Evolutionary conservation across 2,113 vertebrate genomes (phyloP), one percentile per base, ranked within the genome.

Genomic region (Larimichthys polyactis): DNA sequence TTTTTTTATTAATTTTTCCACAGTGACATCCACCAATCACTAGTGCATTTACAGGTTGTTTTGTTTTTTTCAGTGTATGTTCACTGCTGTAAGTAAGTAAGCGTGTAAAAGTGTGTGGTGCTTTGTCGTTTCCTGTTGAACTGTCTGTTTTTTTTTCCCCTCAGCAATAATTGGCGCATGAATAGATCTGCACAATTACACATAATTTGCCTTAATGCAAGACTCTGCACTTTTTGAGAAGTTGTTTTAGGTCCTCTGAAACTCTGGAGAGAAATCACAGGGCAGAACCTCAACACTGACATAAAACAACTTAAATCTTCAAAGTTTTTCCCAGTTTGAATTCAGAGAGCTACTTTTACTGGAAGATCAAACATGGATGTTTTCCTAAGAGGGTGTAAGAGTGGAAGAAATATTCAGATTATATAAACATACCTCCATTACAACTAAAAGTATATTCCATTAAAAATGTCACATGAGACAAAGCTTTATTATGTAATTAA

Each of bases 1-100:
- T 40, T 40, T 71, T 64, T 58, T 68, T 32, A 0, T 32, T 32
- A 32, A 36, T 36, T 36, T 85, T 71, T 73, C 63, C 69, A 71
- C 71, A 66, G 74, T 81, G 67, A 87, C 70, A 76, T 80, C 75
- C 77, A 89, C 52, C 62, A 78, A 71, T 79, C 78, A 73, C 11
- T 11, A 29, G 16, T 72, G 22, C 46, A 54, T 83, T 76, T 84
- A 17, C 51, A 75, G 51, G 75, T 27, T 48, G 67, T 79, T 36
- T 7, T 36, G 12, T 63, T 40, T 29, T 40, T 24, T 64, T 57
- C 24, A 24, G n/a, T 62, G n/a, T 52, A 22, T 64, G 43, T 43
- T 71, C 27, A 71, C 48, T 48, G 12, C 15, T 54, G 29, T 57
- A 62, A 71, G 19, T 74, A 24, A 44, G 44, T 49, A 52, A 14